phyloP scores from a whole-genome alignment of 2,113 vertebrate species.

The Siphamia tubifer region DNA sequence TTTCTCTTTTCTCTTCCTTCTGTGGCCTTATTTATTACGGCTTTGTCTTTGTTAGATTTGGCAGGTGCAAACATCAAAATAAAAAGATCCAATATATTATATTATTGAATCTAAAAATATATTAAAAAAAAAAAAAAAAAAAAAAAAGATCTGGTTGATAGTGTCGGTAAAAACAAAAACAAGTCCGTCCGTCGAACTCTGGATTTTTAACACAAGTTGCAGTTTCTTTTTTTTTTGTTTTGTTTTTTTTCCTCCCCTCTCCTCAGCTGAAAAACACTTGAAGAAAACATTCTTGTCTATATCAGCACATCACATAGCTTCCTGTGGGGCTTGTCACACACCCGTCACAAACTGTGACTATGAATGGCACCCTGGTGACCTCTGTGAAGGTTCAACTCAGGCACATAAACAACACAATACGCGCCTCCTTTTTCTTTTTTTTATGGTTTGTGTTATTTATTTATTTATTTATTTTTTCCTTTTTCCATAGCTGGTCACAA shows the following conservation, averaged over 20 bases:
- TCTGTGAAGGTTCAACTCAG: constrained; percentile 3
- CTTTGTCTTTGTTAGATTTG: too few species aligned
- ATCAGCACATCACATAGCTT: constrained; percentile 68
- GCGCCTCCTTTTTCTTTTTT: neutral
- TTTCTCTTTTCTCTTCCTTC: too few species aligned
- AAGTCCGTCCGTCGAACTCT: too few species aligned
- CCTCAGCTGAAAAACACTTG: constrained; percentile 13
- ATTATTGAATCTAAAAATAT: neutral
- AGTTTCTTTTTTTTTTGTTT: neutral
- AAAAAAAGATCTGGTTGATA: too few species aligned
- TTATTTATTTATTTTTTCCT: too few species aligned
- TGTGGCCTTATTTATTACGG: too few species aligned
- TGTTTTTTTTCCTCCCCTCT: neutral
- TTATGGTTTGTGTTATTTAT: too few species aligned
- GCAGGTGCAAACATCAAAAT: neutral
- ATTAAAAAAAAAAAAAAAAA: too few species aligned
- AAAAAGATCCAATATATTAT: neutral
- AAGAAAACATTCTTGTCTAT: constrained; percentile 61
- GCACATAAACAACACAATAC: constrained; percentile 21
- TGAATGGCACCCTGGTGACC: constrained; percentile 65
- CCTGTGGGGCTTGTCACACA: constrained; percentile 67
- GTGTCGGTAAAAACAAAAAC: too few species aligned
- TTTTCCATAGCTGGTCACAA: too few species aligned
- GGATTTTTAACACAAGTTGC: too few species aligned
- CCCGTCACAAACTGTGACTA: constrained; percentile 62